A percentile compares a stretch with the other conserved stretches of the same genome.
phyloP scores from a whole-genome alignment of 2,797 vertebrate genomes.

The Lophotriccus pileatus region DNA sequence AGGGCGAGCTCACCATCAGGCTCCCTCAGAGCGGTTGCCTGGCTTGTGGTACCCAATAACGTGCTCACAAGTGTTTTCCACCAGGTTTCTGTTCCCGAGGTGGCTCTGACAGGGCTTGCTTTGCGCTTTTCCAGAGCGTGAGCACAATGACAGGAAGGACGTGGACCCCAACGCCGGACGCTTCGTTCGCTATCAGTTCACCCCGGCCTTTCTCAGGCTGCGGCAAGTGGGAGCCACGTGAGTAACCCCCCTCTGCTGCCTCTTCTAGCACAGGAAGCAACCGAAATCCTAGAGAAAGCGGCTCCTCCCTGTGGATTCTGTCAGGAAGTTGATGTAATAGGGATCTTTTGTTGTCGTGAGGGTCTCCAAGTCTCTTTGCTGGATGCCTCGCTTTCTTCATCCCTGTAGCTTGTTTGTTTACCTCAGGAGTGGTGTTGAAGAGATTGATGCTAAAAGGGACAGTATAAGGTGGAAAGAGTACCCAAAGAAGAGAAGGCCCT shows the following conservation, averaged over 20 bases:
- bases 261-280: not conserved
- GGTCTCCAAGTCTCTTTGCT: not conserved
- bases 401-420: not conserved
- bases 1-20: not conserved
- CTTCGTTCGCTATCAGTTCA: conserved; percentile 97
- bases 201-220: conserved; percentile 92
- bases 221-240: conserved; percentile 98
- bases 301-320: not conserved
- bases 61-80: not conserved
- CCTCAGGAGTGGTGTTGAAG: not conserved
- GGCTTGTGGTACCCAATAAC: fast-evolving
- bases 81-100: not conserved
- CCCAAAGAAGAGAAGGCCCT: not conserved
- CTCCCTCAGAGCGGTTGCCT: not conserved
- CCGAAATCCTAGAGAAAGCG: not conserved
- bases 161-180: conserved; percentile 92
- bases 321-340: not conserved
- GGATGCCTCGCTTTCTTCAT: not conserved
- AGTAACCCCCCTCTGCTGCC: conserved; percentile 65
- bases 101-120: not conserved
- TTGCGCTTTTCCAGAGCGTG: conserved; percentile 76
- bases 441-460: not conserved
- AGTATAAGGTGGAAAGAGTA: not conserved
- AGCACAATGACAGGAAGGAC: conserved; percentile 83
- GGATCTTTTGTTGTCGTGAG: not conserved